phyloP scores from a whole-genome alignment of 2,888 invertebrate species.

The Lampropteryx suffumata region DNA sequence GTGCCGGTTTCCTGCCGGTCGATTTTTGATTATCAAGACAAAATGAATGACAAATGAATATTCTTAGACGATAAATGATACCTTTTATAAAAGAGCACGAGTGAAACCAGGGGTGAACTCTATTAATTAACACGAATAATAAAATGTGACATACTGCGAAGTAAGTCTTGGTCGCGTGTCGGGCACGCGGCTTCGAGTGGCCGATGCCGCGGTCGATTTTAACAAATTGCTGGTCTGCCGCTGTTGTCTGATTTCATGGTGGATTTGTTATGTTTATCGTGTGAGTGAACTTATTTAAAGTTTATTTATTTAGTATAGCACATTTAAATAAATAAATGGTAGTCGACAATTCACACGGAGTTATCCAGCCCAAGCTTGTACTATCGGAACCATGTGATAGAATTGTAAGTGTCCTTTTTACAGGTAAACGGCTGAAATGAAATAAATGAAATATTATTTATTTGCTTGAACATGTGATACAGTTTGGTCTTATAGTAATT shows the following conservation, averaged over 20 bases:
- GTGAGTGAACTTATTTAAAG: neutral
- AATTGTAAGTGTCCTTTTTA: too few relatives aligned
- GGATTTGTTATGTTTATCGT: slow-evolving; percentile 15
- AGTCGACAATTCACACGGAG: too few relatives aligned
- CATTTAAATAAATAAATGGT: neutral
- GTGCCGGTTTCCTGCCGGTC: too few relatives aligned
- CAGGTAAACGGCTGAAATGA: too few relatives aligned
- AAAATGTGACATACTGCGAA: slow-evolving; percentile 9
- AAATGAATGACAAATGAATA: too few relatives aligned
- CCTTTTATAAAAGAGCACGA: neutral
- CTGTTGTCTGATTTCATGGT: slow-evolving; percentile 14
- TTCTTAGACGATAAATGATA: too few relatives aligned
- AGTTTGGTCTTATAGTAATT: too few relatives aligned
- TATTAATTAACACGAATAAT: slow-evolving; percentile 16
- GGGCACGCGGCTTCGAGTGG: slow-evolving; percentile 31
- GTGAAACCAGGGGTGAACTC: slow-evolving; percentile 3
- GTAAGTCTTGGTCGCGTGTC: slow-evolving; percentile 21
- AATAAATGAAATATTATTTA: too few relatives aligned
- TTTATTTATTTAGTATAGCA: neutral
- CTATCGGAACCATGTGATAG: too few relatives aligned
- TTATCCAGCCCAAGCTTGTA: too few relatives aligned
- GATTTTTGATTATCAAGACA: too few relatives aligned
- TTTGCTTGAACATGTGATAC: too few relatives aligned
- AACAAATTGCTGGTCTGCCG: slow-evolving; percentile 12
- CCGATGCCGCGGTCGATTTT: slow-evolving; percentile 12